These are phyloP conservation scores for Chaetorhynchus papuensis DNA, from an alignment of 2,113 vertebrate species.

Conservation along the genomic window DNA sequence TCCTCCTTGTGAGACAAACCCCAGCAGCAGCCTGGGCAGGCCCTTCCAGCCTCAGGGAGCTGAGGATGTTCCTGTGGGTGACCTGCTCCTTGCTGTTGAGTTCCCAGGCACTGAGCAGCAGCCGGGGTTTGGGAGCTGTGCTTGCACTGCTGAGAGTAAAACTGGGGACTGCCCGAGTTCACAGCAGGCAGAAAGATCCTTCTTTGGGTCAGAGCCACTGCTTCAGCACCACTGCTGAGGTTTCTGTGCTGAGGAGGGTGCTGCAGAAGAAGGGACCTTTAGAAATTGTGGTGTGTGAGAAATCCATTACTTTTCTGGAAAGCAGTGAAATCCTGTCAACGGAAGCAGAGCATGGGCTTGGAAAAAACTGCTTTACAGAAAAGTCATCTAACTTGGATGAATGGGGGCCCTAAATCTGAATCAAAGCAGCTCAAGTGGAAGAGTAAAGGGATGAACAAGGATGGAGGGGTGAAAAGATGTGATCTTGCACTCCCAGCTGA, in stretches of 20 bases:
- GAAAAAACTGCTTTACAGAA: neutral
- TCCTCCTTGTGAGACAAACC: neutral
- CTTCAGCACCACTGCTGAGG: neutral
- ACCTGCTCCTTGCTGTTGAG: neutral
- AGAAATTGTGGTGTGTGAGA: neutral
- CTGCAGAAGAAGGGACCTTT: neutral
- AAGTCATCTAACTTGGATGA: neutral
- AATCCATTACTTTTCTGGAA: neutral
- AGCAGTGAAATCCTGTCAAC: neutral
- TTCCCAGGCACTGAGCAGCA: neutral
- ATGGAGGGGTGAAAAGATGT: neutral
- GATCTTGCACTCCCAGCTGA: neutral
- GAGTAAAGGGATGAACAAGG: neutral
- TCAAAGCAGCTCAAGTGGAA: neutral
- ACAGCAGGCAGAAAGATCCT: neutral
- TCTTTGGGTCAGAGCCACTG: neutral
- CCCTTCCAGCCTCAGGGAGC: neutral
- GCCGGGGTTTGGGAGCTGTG: neutral
- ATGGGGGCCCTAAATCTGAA: conserved; percentile 3
- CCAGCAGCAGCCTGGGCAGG: neutral
- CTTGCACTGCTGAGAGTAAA: neutral
- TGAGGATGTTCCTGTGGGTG: neutral
- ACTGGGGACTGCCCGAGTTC: neutral
- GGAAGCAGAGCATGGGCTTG: neutral
- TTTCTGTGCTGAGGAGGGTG: neutral